A percentile compares a stretch with the other conserved stretches of the same genome.
Evolutionary conservation across 1,140 invertebrate genomes (phyloP).

Genomic region (Drosophila insularis): DNA sequence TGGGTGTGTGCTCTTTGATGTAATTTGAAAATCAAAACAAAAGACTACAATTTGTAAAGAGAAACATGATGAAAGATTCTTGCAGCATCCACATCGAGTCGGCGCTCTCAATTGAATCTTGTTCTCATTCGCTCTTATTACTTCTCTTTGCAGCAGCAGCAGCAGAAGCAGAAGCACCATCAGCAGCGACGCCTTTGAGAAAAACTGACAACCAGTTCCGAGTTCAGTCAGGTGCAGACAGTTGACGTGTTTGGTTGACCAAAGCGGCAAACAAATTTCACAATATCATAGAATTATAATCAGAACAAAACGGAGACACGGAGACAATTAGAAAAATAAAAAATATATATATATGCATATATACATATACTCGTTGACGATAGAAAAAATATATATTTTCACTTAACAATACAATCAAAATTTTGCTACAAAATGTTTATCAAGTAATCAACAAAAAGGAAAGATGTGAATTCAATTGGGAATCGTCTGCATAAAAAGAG

Average conservation of each 20-base stretch:
- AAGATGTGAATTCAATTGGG: conserved; percentile 12
- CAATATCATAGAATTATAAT: conserved; percentile 12
- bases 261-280: conserved; percentile 48
- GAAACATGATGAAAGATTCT: conserved; percentile 18
- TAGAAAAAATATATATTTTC: neutral
- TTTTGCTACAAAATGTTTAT: conserved; percentile 34
- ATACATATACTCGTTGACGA: neutral
- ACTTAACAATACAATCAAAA: conserved; percentile 34
- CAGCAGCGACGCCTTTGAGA: conserved; percentile 25
- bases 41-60: conserved; percentile 20
- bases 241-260: conserved; percentile 82
- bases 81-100: conserved; percentile 69
- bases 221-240: conserved; percentile 81
- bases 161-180: conserved; percentile 12
- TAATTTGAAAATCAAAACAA: conserved; percentile 71
- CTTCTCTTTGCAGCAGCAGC: neutral
- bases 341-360: neutral
- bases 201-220: conserved; percentile 26
- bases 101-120: conserved; percentile 52
- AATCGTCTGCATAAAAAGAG: conserved; percentile 15
- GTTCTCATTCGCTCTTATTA: conserved; percentile 27
- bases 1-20: conserved; percentile 4
- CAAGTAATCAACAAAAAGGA: conserved; percentile 21
- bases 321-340: conserved; percentile 6
- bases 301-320: conserved; percentile 32